Evolutionary conservation across 2,113 vertebrate genomes (phyloP).

Genomic region (Amblyornis subalaris): DNA sequence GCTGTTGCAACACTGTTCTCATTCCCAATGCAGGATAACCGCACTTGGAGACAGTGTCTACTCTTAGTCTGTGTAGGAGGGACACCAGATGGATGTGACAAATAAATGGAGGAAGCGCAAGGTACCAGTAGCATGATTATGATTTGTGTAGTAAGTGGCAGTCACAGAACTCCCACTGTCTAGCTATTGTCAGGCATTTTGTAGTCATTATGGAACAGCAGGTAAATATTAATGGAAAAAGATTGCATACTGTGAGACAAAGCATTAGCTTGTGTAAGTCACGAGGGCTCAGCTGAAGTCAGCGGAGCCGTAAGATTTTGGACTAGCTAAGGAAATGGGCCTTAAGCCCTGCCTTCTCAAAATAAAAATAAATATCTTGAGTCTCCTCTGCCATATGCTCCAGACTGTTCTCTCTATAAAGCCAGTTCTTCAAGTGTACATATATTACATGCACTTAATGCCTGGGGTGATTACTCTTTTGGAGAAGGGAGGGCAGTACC

Average conservation of each 20-base stretch:
- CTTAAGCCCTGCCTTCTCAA: background rate
- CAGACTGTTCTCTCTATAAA: background rate
- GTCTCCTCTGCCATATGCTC: background rate
- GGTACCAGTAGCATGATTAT: background rate
- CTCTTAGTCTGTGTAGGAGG: conserved; percentile 13
- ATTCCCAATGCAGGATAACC: background rate
- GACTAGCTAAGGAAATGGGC: background rate
- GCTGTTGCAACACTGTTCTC: background rate
- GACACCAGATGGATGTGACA: conserved; percentile 32
- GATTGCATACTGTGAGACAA: background rate
- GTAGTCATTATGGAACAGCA: conserved; percentile 53
- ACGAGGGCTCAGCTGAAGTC: background rate
- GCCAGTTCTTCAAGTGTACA: background rate
- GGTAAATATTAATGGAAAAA: conserved; percentile 51
- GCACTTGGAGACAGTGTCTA: background rate
- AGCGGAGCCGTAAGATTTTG: background rate
- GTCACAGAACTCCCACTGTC: conserved; percentile 50
- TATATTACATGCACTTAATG: background rate
- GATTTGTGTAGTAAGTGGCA: conserved; percentile 17
- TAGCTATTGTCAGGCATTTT: conserved; percentile 12
- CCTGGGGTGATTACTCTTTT: background rate
- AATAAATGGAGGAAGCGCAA: background rate
- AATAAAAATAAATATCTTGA: background rate
- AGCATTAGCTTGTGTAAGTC: conserved; percentile 1
- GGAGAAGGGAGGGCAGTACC: background rate